These are phyloP conservation scores for Zaprionus kolodkinae DNA, from an alignment of 1,140 invertebrate genomes.

Conservation along the genomic window DNA sequence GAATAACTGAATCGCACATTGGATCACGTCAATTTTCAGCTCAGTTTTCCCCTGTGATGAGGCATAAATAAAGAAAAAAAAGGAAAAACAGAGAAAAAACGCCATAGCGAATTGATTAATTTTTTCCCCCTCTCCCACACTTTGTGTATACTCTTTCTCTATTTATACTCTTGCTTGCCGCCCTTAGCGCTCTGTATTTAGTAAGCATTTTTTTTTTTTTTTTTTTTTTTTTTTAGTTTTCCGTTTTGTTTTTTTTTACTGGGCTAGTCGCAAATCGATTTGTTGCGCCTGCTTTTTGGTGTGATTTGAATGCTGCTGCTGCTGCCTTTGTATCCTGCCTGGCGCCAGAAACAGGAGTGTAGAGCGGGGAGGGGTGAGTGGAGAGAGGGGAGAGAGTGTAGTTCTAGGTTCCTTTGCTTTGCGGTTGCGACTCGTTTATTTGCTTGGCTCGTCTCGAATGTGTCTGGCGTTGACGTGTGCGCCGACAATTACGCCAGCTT, in stretches of 20 bases:
- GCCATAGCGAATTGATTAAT: conserved; percentile 67
- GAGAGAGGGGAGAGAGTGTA: too few relatives aligned
- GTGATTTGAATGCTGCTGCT: conserved; percentile 42
- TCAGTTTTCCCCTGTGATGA: conserved; percentile 37
- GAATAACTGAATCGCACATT: conserved; percentile 3
- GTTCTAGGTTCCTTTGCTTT: background rate
- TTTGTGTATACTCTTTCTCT: background rate
- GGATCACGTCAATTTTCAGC: conserved; percentile 10
- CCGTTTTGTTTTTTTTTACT: background rate
- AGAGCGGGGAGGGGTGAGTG: too few relatives aligned
- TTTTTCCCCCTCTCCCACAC: conserved; percentile 40
- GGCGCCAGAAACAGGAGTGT: conserved; percentile 25
- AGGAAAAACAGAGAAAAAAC: conserved; percentile 43
- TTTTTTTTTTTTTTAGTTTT: background rate
- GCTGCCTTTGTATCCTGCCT: conserved; percentile 24
- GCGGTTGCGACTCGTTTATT: conserved; percentile 21
- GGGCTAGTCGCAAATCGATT: conserved; percentile 56
- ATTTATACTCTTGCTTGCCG: background rate
- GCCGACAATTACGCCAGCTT: conserved; percentile 51
- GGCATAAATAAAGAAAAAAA: background rate
- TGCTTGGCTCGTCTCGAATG: conserved; percentile 19
- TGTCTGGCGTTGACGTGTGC: conserved; percentile 62
- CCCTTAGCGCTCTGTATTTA: background rate
- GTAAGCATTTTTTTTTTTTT: background rate
- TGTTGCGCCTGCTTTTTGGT: conserved; percentile 67